These are phyloP conservation scores for Eurosta solidaginis DNA, from an alignment of 1,140 invertebrate species.

Conservation along the genomic window DNA sequence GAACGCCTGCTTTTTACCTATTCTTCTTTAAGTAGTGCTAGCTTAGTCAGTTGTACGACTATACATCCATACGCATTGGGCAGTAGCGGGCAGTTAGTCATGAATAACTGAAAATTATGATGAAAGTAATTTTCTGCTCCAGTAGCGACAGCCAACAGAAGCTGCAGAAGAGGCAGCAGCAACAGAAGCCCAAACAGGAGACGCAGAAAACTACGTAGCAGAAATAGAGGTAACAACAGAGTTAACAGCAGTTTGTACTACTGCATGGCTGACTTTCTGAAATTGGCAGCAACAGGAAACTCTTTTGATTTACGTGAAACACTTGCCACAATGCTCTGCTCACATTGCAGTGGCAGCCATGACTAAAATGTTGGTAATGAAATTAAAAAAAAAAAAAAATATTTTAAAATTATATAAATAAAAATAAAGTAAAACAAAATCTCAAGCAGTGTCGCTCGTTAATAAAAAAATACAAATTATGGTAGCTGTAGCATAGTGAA, in stretches of 20 bases:
- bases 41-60: not conserved
- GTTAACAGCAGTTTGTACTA: too few relatives aligned
- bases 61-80: not conserved
- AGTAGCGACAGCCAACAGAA: constrained; percentile 29
- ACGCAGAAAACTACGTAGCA: too few relatives aligned
- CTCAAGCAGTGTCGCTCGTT: too few relatives aligned
- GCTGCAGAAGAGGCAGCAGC: not conserved
- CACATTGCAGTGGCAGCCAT: not conserved
- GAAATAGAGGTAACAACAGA: too few relatives aligned
- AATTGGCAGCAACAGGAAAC: constrained; percentile 3
- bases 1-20: not conserved
- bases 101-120: constrained; percentile 31
- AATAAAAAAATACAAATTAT: not conserved
- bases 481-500: not conserved
- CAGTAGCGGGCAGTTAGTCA: constrained; percentile 24
- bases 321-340: constrained; percentile 13
- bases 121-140: constrained; percentile 35
- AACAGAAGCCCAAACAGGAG: not conserved
- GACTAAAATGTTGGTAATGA: not conserved
- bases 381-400: constrained; percentile 1
- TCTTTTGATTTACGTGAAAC: constrained; percentile 24
- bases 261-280: too few relatives aligned
- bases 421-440: too few relatives aligned
- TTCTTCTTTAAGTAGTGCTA: not conserved
- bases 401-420: not conserved